Percentiles rank a stretch among this genome's conserved stretches.
Conservation (phyloP, 2,113 vertebrate genomes). For the Merops nubicus region DNA sequence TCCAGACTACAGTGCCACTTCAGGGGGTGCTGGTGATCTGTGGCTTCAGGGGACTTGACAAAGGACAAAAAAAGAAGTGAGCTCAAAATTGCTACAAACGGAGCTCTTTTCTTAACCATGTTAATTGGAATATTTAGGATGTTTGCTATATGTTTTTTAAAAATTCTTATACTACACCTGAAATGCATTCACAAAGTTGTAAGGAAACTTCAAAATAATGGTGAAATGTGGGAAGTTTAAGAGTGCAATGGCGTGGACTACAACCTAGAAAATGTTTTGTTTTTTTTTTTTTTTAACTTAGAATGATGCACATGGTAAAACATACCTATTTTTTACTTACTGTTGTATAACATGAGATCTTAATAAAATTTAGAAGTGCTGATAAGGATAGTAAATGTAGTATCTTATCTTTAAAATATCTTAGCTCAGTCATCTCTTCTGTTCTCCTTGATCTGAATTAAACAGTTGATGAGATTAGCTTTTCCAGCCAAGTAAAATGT, state of each 20-base stretch:
- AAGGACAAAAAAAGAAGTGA: not conserved
- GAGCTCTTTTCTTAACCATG: not conserved
- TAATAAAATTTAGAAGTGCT: not conserved
- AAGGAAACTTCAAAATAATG: not conserved
- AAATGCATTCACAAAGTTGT: not conserved
- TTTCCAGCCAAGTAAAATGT: not conserved
- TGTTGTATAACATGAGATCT: not conserved
- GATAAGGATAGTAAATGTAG: not conserved
- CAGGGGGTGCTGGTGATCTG: not conserved
- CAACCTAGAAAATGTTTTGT: not conserved
- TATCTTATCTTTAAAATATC: not conserved
- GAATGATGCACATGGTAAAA: not conserved
- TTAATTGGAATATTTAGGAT: not conserved
- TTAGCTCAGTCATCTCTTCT: not conserved
- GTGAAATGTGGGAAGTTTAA: not conserved
- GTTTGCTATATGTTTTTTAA: not conserved
- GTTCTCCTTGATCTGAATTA: not conserved
- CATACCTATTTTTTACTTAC: not conserved
- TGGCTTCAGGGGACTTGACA: not conserved
- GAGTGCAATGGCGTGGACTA: not conserved
- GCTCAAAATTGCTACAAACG: not conserved
- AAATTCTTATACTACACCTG: not conserved
- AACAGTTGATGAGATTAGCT: not conserved
- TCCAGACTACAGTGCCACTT: constrained; percentile 28
- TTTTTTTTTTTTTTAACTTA: too few species aligned